phyloP scores from a whole-genome alignment of 2,888 invertebrate genomes.

The Neoscelio sp. region DNA sequence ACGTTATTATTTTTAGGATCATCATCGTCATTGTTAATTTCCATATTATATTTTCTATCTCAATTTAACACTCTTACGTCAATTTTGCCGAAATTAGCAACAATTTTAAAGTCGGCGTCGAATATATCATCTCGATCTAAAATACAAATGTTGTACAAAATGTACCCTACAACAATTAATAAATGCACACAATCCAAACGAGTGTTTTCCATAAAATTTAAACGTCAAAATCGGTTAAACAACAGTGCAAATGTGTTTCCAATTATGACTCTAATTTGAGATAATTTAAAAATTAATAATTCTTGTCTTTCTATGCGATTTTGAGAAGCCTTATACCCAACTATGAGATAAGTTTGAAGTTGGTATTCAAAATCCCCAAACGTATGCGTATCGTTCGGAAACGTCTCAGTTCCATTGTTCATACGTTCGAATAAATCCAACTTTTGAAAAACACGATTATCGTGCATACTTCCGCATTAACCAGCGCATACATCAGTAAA shows the following conservation, averaged over 20 bases:
- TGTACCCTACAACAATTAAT: not conserved
- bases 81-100: too few species aligned
- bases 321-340: slow-evolving; percentile 6
- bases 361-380: slow-evolving; percentile 20
- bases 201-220: slow-evolving; percentile 8
- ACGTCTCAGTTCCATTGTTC: not conserved
- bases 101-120: too few species aligned
- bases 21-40: too few species aligned
- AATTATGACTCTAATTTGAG: slow-evolving; percentile 4
- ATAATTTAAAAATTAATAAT: slow-evolving; percentile 2
- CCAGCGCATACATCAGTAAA: not conserved
- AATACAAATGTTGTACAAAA: slow-evolving; percentile 19
- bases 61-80: too few species aligned
- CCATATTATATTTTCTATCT: too few species aligned
- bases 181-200: slow-evolving; percentile 3
- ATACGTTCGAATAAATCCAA: not conserved
- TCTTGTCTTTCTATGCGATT: slow-evolving; percentile 11
- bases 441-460: slow-evolving; percentile 18
- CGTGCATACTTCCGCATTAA: slow-evolving; percentile 7
- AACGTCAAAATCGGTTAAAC: not conserved
- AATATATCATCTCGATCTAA: slow-evolving; percentile 12
- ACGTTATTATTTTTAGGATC: too few species aligned
- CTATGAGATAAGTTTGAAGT: slow-evolving; percentile 7
- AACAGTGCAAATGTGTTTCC: slow-evolving; percentile 20
- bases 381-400: slow-evolving; percentile 3